phyloP scores from a whole-genome alignment of 2,888 invertebrate genomes.

The Uropetala carovei region DNA sequence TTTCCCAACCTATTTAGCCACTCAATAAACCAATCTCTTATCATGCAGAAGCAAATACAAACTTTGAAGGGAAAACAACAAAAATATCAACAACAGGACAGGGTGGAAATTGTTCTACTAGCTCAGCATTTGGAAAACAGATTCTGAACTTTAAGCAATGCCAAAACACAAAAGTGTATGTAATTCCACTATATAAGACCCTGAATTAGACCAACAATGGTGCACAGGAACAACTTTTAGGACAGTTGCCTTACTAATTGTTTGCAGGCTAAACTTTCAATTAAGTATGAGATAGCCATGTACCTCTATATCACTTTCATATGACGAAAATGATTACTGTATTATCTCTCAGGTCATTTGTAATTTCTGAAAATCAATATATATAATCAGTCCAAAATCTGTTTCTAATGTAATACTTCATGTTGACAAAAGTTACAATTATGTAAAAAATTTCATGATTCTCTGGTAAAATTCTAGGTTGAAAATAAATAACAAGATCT shows the following conservation, averaged over 20 bases:
- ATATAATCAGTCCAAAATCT: background rate
- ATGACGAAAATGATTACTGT: background rate
- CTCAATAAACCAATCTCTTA: conserved; percentile 22
- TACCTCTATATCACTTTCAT: background rate
- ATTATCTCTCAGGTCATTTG: background rate
- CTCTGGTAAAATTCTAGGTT: background rate
- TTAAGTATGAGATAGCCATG: background rate
- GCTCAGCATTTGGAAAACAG: conserved; percentile 29
- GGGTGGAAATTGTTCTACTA: conserved; percentile 12
- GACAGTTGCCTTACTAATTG: conserved; percentile 19
- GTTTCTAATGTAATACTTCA: background rate
- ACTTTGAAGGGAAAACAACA: conserved; percentile 55
- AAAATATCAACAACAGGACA: conserved; percentile 41
- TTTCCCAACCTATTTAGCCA: conserved; percentile 9
- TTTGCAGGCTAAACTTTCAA: background rate
- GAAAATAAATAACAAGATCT: conserved; percentile 19
- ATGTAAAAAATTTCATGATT: background rate
- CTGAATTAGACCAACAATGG: background rate
- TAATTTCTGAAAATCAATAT: background rate
- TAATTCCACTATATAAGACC: conserved; percentile 18
- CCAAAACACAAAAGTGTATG: conserved; percentile 14
- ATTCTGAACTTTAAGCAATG: background rate
- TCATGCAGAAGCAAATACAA: conserved; percentile 44
- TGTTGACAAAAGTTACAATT: background rate
- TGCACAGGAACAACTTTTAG: conserved; percentile 46